Evolutionary conservation across 2,113 vertebrate genomes (phyloP).

Genomic region (Dolichallabes microphthalmus): DNA sequence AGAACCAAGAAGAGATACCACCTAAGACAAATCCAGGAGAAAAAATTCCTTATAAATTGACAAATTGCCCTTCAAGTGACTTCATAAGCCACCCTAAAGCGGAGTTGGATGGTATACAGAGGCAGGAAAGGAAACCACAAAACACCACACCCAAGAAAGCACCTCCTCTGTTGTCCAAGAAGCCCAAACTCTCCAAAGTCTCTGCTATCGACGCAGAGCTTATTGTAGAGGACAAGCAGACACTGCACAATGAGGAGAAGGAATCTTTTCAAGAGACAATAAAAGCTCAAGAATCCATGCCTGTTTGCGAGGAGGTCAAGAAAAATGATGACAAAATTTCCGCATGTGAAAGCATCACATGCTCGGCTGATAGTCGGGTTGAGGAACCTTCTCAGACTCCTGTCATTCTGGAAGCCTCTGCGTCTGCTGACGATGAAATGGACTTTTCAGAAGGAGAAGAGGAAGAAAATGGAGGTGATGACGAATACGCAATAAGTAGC

Average conservation of each 20-base stretch:
- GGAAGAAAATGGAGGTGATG: constrained; percentile 58
- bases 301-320: constrained; percentile 30
- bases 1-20: constrained; percentile 47
- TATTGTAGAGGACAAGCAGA: constrained; percentile 22
- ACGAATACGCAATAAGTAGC: constrained; percentile 68
- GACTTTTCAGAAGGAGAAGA: constrained; percentile 57
- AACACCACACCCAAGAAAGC: constrained; percentile 77
- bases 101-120: constrained; percentile 37
- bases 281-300: constrained; percentile 28
- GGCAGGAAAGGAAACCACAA: constrained; percentile 50
- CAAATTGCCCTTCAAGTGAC: constrained; percentile 38
- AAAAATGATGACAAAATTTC: constrained; percentile 64
- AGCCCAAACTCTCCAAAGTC: constrained; percentile 84
- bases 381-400: constrained; percentile 47
- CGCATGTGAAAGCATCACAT: constrained; percentile 59
- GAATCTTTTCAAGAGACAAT: neutral
- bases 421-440: constrained; percentile 56
- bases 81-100: constrained; percentile 8
- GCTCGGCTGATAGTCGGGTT: constrained; percentile 55
- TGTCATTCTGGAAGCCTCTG: constrained; percentile 53
- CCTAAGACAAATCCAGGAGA: neutral
- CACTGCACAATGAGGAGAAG: constrained; percentile 13
- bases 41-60: constrained; percentile 35
- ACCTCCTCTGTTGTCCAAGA: constrained; percentile 87
- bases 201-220: constrained; percentile 59